Percentiles rank a stretch among this genome's conserved stretches.
phyloP scores from a whole-genome alignment of 2,797 vertebrate species.

The Phyllotis vaccarum region DNA sequence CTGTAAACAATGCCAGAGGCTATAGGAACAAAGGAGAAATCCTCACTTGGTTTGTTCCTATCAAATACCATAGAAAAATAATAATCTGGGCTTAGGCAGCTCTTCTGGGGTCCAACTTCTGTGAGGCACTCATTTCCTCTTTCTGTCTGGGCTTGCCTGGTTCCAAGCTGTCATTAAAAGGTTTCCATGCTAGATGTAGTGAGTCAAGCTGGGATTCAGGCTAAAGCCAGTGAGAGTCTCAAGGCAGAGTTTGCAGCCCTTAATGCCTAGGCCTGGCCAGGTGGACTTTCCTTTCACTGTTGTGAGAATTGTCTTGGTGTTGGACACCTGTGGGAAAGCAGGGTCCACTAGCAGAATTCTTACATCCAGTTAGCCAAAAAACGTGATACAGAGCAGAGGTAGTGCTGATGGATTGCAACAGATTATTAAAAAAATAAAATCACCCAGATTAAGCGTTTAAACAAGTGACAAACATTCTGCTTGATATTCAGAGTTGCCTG shows the following conservation, averaged over 20 bases:
- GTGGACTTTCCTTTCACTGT: not conserved
- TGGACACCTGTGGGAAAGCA: not conserved
- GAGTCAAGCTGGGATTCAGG: not conserved
- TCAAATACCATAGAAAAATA: constrained; percentile 74
- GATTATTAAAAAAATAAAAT: constrained; percentile 25
- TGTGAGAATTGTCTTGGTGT: not conserved
- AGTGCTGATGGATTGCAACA: not conserved
- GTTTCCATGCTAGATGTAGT: not conserved
- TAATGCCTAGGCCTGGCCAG: not conserved
- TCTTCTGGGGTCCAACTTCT: constrained; percentile 62
- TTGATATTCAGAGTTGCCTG: not conserved
- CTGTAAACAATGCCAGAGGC: constrained; percentile 24
- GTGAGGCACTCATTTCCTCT: constrained; percentile 10
- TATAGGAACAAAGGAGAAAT: constrained; percentile 62
- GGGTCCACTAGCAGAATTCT: not conserved
- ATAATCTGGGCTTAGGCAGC: constrained; percentile 58
- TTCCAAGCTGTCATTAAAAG: constrained; percentile 32
- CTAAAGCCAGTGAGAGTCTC: not conserved
- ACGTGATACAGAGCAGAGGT: not conserved
- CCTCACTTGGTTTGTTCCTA: constrained; percentile 71
- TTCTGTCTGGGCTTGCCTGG: constrained; percentile 4
- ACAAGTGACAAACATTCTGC: not conserved
- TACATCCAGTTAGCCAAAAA: not conserved
- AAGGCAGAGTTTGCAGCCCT: not conserved
- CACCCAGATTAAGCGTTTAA: not conserved